phyloP scores from a whole-genome alignment of 2,113 vertebrate species.

The Aptenodytes patagonicus region DNA sequence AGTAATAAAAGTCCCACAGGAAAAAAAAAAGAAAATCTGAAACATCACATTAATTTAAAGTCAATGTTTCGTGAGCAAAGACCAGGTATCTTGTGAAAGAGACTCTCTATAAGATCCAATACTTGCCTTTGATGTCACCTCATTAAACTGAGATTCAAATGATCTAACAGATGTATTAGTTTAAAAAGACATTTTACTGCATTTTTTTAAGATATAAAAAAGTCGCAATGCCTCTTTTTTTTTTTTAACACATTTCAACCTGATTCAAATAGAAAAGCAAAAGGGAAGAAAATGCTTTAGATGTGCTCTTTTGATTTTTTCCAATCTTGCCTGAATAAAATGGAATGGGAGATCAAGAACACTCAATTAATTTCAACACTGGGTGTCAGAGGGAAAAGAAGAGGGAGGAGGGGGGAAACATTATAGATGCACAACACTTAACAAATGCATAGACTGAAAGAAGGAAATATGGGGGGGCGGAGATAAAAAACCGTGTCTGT shows the following conservation, averaged over 20 bases:
- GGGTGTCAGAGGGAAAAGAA: constrained; percentile 71
- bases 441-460: constrained; percentile 81
- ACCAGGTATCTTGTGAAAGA: constrained; percentile 69
- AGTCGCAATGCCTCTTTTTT: constrained; percentile 34
- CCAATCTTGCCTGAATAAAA: constrained; percentile 81
- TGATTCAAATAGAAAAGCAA: constrained; percentile 80
- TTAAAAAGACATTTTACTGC: constrained; percentile 79
- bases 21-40: constrained; percentile 7
- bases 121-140: constrained; percentile 78
- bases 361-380: constrained; percentile 84
- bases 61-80: constrained; percentile 72
- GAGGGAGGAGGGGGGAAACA: constrained; percentile 44
- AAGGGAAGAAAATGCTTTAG: constrained; percentile 79
- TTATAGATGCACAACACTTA: constrained; percentile 78
- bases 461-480: constrained; percentile 54
- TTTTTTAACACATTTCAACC: constrained; percentile 74
- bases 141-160: constrained; percentile 83
- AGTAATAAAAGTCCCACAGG: constrained; percentile 64
- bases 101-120: constrained; percentile 55
- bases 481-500: constrained; percentile 77
- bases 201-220: constrained; percentile 71
- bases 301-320: constrained; percentile 83
- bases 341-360: constrained; percentile 82
- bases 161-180: constrained; percentile 83
- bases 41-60: constrained; percentile 74